These are phyloP conservation scores for Drosophila anomelani DNA, from an alignment of 2,888 invertebrate genomes.

Conservation along the genomic window DNA sequence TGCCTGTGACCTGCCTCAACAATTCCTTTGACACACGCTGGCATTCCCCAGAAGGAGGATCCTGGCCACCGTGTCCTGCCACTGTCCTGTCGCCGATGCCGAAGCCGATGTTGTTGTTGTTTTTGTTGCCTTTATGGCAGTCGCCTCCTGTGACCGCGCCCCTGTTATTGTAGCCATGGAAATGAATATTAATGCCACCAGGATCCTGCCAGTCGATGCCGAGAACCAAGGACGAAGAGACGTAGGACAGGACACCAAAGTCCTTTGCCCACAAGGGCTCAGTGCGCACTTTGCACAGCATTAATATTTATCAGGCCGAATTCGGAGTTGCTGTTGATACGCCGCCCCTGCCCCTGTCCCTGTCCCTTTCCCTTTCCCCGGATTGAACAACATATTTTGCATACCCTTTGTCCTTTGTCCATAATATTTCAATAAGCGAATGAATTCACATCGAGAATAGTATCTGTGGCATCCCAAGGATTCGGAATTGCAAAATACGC, in stretches of 20 bases:
- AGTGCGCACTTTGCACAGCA: slow-evolving; percentile 79
- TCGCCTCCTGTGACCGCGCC: slow-evolving; percentile 64
- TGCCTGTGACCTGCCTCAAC: slow-evolving; percentile 58
- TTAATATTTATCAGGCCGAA: slow-evolving; percentile 78
- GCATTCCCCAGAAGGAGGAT: slow-evolving; percentile 39
- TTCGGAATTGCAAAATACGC: slow-evolving; percentile 3
- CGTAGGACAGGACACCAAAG: slow-evolving; percentile 52
- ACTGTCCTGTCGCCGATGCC: slow-evolving; percentile 12
- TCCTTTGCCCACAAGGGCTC: slow-evolving; percentile 79
- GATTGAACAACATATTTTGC: slow-evolving; percentile 62
- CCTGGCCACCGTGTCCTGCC: slow-evolving; percentile 32
- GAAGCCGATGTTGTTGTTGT: slow-evolving; percentile 37
- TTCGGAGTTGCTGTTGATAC: slow-evolving; percentile 62
- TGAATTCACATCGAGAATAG: slow-evolving; percentile 58
- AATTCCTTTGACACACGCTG: slow-evolving; percentile 70
- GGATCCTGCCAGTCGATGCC: slow-evolving; percentile 60
- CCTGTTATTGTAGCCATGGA: slow-evolving; percentile 74
- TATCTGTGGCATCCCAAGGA: slow-evolving; percentile 17
- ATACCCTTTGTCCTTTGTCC: slow-evolving; percentile 63
- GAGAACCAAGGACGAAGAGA: slow-evolving; percentile 6
- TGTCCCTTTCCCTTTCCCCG: not conserved
- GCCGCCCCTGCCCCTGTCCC: not conserved
- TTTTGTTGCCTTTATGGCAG: slow-evolving; percentile 62
- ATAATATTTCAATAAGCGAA: slow-evolving; percentile 77
- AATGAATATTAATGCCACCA: slow-evolving; percentile 77